A percentile compares a stretch with the other conserved stretches of the same genome.
Evolutionary conservation across 2,113 vertebrate species (phyloP).

Genomic region (Phyllostomus discolor): DNA sequence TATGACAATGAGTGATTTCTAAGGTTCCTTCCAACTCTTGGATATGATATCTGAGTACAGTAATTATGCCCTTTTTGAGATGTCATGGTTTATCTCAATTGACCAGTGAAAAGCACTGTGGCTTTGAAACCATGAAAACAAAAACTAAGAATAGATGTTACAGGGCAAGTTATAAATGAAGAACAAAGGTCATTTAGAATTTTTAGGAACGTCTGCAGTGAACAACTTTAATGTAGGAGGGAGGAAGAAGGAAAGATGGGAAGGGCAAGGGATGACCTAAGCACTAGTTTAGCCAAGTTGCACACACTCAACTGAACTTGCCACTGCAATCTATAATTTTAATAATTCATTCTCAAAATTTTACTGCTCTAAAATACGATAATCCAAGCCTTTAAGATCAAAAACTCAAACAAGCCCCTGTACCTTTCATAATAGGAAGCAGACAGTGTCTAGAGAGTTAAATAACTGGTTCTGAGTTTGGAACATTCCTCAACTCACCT

Average conservation of each 20-base stretch:
- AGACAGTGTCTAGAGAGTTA: neutral
- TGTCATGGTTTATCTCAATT: neutral
- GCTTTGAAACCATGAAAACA: constrained; percentile 17
- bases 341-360: neutral
- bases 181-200: neutral
- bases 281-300: neutral
- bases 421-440: neutral
- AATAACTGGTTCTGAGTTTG: neutral
- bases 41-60: neutral
- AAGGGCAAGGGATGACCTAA: neutral
- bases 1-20: constrained; percentile 1
- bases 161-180: neutral
- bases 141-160: neutral
- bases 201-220: neutral
- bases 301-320: neutral
- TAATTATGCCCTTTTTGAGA: neutral
- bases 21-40: neutral
- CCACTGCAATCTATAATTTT: neutral
- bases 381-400: neutral
- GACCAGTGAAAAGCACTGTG: neutral
- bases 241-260: neutral
- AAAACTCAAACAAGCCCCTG: neutral
- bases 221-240: neutral
- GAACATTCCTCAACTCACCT: neutral
- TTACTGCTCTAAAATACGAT: neutral